A percentile compares a stretch with the other conserved stretches of the same genome.
Conservation (phyloP, 2,797 vertebrate species). For the Amblyopsis hoosieri region DNA sequence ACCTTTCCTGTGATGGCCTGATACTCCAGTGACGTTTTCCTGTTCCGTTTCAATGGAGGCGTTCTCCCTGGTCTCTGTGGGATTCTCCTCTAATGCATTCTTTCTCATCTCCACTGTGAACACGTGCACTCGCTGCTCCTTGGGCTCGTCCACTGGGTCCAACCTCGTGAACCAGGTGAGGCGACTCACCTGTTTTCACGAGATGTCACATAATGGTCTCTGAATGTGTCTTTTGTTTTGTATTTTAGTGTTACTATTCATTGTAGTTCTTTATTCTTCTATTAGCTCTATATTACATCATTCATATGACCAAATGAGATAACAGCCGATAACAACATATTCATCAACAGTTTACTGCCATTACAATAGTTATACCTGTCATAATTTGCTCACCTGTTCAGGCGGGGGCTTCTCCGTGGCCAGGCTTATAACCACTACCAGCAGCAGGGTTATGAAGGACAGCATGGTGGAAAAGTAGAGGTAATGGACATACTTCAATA, state of each 20-base stretch:
- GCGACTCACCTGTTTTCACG: slow-evolving; percentile 77
- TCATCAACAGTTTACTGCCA: no score
- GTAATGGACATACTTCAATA: slow-evolving; percentile 89
- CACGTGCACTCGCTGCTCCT: slow-evolving; percentile 41
- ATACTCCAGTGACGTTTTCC: slow-evolving; percentile 9
- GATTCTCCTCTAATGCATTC: not conserved
- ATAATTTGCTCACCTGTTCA: slow-evolving; percentile 73
- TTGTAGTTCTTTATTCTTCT: not conserved
- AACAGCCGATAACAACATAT: no score
- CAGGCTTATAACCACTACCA: slow-evolving; percentile 82
- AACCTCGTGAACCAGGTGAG: slow-evolving; percentile 93
- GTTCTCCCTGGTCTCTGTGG: not conserved
- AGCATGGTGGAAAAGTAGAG: slow-evolving; percentile 93
- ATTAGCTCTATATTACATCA: not conserved
- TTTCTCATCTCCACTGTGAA: slow-evolving; percentile 42
- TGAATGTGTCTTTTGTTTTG: not conserved
- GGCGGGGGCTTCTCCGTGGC: slow-evolving; percentile 82
- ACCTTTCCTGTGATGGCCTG: slow-evolving; percentile 48
- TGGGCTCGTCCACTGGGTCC: slow-evolving; percentile 61
- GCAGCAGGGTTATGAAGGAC: slow-evolving; percentile 76
- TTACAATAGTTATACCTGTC: no score
- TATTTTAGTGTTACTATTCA: not conserved
- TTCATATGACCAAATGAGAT: no score
- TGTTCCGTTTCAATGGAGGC: slow-evolving; percentile 3
- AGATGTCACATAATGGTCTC: not conserved